Evolutionary conservation across 2,888 invertebrate genomes (phyloP), one percentile per base, ranked within the genome.

Genomic region (Leucoptera coffeella): DNA sequence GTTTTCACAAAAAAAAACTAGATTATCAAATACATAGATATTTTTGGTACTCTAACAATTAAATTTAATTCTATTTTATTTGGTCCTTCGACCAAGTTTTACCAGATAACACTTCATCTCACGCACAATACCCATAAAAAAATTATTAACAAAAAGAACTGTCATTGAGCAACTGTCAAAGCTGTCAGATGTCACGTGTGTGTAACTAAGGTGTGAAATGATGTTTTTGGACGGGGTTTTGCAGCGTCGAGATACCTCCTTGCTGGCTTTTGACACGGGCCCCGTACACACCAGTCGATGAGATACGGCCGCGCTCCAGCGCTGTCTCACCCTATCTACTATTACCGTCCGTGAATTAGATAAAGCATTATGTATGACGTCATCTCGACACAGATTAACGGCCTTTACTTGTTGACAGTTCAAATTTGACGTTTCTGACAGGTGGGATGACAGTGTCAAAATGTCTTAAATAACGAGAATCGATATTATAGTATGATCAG

Each of bases 231-330:
- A 61, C 65, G 57, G 61, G 67, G 65, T 71, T 60, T n/a, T 71
- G 50, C 72, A 72, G 72, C 71, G 58, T 71, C 72, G 60, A 71
- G 72, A 50, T 72, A 72, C 48, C 71, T 72, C 50, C 72, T 72
- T 47, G 67, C 72, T 58, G 72, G 72, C 58, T 72, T 72, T 71
- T 72, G 72, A 72, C 72, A 67, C 53, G 61, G 64, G 61, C 64
- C 58, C 52, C 52, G 50, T 43, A 41, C 45, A 44, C 48, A 46
- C 45, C 64, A 59, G 58, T 54, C 61, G 49, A 39, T 67, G 62
- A 57, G 62, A 64, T 61, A 58, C 61, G 57, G 50, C 53, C 57
- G 65, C 48, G 49, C 45, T 38, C 61, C 45, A 39, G 49, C 62
- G 43, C 48, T 62, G 53, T 67, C 58, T 55, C 60, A 34, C 54